phyloP scores from a whole-genome alignment of 2,113 vertebrate species.

The Notothenia coriiceps region DNA sequence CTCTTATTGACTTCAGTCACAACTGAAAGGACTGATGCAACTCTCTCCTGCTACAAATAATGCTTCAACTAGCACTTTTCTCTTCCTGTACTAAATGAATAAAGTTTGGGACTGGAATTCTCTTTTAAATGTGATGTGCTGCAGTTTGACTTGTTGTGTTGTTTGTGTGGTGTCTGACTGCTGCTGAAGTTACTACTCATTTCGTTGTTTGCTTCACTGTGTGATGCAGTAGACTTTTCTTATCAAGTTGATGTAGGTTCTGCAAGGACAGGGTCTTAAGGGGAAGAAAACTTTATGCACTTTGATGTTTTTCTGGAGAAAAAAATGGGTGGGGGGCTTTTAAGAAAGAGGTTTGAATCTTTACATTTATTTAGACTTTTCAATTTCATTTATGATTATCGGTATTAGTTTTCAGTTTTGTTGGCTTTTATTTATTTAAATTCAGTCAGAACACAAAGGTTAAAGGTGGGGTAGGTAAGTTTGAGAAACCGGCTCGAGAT shows the following conservation, averaged over 20 bases:
- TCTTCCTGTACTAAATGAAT: slow-evolving; percentile 66
- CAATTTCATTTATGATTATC: no score
- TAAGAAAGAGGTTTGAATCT: no score
- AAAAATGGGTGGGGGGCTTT: no score
- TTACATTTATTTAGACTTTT: no score
- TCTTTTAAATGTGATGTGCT: slow-evolving; percentile 25
- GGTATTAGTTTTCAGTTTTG: no score
- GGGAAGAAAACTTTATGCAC: no score
- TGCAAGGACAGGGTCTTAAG: slow-evolving; percentile 2
- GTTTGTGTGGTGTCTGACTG: slow-evolving; percentile 32
- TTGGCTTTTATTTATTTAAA: no score
- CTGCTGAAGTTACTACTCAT: slow-evolving; percentile 11
- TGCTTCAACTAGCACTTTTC: slow-evolving; percentile 61
- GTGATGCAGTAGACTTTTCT: slow-evolving; percentile 7
- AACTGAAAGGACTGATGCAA: slow-evolving; percentile 77
- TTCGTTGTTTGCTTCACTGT: slow-evolving; percentile 11
- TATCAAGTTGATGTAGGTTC: slow-evolving; percentile 1
- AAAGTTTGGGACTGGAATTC: slow-evolving; percentile 57
- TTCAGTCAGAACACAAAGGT: no score
- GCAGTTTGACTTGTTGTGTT: slow-evolving; percentile 33
- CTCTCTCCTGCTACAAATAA: slow-evolving; percentile 60
- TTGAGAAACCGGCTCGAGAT: no score
- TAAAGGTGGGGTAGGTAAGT: no score
- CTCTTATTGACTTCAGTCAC: slow-evolving; percentile 70
- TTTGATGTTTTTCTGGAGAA: slow-evolving; percentile 1